These are phyloP conservation scores for Microcebus ravelobensis DNA, from an alignment of 2,113 vertebrate genomes.

Conservation along the genomic window DNA sequence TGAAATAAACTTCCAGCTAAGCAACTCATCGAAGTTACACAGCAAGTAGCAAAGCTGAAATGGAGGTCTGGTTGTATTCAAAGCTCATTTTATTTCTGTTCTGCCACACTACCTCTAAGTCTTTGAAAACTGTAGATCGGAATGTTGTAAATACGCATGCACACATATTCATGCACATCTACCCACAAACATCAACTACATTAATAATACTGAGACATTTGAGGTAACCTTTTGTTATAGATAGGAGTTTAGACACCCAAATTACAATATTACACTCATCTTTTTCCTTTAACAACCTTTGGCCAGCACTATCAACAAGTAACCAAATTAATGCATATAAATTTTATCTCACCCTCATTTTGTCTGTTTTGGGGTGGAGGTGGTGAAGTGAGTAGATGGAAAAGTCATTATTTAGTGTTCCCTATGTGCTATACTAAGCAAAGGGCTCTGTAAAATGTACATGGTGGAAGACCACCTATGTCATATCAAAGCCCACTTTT, in stretches of 20 bases:
- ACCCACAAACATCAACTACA: background rate
- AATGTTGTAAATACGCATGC: background rate
- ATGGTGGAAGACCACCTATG: background rate
- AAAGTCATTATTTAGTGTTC: background rate
- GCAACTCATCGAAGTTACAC: background rate
- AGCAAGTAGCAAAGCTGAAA: background rate
- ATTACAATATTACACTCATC: background rate
- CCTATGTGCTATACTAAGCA: background rate
- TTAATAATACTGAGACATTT: background rate
- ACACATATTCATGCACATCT: background rate
- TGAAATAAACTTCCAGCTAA: background rate
- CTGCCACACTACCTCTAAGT: background rate
- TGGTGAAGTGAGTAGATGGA: background rate
- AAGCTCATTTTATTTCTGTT: background rate
- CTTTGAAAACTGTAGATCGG: background rate
- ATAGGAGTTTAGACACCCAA: background rate
- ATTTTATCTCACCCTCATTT: background rate
- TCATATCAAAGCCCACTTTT: background rate
- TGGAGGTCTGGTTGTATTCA: background rate
- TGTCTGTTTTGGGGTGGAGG: background rate
- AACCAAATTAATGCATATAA: background rate
- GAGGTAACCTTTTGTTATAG: background rate
- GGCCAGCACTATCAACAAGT: background rate
- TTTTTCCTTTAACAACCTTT: background rate
- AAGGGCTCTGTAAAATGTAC: background rate